Evolutionary conservation across 2,888 invertebrate species (phyloP).

Genomic region (Pterostichus niger): DNA sequence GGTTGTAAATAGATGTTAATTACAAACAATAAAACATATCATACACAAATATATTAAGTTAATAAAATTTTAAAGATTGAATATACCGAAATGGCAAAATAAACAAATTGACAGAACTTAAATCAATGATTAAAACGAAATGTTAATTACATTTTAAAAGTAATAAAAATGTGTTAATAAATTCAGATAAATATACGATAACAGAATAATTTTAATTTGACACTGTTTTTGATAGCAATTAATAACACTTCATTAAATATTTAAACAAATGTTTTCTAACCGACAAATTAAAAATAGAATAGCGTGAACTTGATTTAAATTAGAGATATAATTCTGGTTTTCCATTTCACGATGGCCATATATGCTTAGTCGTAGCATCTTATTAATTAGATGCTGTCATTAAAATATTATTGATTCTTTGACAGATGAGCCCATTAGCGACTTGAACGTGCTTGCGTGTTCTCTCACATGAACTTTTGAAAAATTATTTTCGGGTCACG

Average conservation of each 20-base stretch:
- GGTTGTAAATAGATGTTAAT: too few relatives aligned
- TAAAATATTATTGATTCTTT: constrained; percentile 53
- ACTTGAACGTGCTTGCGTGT: constrained; percentile 44
- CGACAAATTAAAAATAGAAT: constrained; percentile 23
- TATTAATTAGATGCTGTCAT: constrained; percentile 58
- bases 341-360: constrained; percentile 25
- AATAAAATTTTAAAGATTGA: too few relatives aligned
- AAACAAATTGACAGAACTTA: too few relatives aligned
- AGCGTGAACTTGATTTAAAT: constrained; percentile 25
- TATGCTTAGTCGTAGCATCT: constrained; percentile 16
- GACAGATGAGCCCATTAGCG: constrained; percentile 58
- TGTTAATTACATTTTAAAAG: too few relatives aligned
- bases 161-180: neutral
- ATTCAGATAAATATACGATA: neutral
- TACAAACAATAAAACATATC: too few relatives aligned
- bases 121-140: too few relatives aligned
- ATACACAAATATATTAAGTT: too few relatives aligned
- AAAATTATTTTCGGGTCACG: constrained; percentile 63
- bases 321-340: constrained; percentile 38
- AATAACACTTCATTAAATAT: constrained; percentile 32
- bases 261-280: constrained; percentile 41
- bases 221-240: constrained; percentile 37
- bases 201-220: constrained; percentile 3
- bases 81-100: too few relatives aligned
- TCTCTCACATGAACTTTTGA: constrained; percentile 61